These are phyloP conservation scores for Branchipolynoe longqiensis DNA, from an alignment of 2,888 invertebrate genomes.

Conservation along the genomic window DNA sequence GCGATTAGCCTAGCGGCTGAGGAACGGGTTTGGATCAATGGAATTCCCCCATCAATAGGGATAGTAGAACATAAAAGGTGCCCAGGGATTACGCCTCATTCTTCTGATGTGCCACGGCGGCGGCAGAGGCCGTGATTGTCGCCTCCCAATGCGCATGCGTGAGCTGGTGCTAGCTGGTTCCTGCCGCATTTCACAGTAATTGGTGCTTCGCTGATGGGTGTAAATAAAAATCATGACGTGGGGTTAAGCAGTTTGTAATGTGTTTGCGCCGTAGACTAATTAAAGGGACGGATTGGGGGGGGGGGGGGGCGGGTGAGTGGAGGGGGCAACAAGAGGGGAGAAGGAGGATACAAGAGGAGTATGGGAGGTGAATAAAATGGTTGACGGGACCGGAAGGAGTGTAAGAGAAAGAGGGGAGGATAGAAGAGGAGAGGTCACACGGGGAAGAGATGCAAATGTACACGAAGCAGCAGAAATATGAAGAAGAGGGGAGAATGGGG, in stretches of 20 bases:
- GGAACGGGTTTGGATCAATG: conserved; percentile 15
- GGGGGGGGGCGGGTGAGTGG: background rate
- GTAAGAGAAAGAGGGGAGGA: too few species aligned
- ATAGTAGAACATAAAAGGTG: conserved; percentile 45
- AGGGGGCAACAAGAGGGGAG: background rate
- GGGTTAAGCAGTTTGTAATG: conserved; percentile 36
- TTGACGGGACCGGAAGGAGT: too few species aligned
- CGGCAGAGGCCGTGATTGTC: conserved; percentile 35
- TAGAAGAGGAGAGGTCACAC: too few species aligned
- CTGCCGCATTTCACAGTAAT: background rate
- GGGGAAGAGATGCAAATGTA: too few species aligned
- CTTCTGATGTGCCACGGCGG: conserved; percentile 3
- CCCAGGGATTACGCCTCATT: conserved; percentile 19
- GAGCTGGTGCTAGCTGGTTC: background rate
- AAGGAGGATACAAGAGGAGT: background rate
- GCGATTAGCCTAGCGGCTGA: background rate
- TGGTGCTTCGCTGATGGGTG: background rate
- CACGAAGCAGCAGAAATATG: too few species aligned
- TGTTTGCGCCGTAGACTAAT: background rate
- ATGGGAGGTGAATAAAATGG: too few species aligned
- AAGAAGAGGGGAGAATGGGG: too few species aligned
- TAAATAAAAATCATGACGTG: background rate
- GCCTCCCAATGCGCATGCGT: conserved; percentile 10
- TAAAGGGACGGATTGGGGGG: conserved; percentile 1
- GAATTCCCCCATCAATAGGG: conserved; percentile 26